A percentile compares a stretch with the other conserved stretches of the same genome.
Conservation (phyloP, 1,140 invertebrate genomes). For the Charaxes varanes region DNA sequence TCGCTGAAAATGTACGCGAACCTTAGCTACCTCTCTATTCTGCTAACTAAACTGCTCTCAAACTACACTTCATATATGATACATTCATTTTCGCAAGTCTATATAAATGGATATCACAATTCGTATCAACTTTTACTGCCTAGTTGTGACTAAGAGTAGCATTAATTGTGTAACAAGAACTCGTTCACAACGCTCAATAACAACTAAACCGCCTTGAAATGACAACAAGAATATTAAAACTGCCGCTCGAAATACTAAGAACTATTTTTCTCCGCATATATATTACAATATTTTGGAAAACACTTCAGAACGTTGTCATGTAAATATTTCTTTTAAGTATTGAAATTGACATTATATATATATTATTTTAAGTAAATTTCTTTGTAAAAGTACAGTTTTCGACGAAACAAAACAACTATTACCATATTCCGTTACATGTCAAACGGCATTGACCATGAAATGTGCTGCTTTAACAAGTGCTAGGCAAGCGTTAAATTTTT, state of each 20-base stretch:
- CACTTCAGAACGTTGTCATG: too few relatives aligned
- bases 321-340: too few relatives aligned
- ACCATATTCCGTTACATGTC: conserved; percentile 30
- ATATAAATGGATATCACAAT: conserved; percentile 49
- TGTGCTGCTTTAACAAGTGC: conserved; percentile 7
- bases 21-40: conserved; percentile 62
- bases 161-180: conserved; percentile 65
- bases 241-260: conserved; percentile 53
- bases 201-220: conserved; percentile 66
- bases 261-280: conserved; percentile 22
- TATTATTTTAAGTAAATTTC: too few relatives aligned
- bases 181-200: conserved; percentile 43
- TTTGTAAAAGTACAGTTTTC: neutral
- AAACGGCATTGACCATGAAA: conserved; percentile 41
- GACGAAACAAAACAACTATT: conserved; percentile 22
- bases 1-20: conserved; percentile 80
- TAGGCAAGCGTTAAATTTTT: conserved; percentile 19
- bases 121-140: conserved; percentile 59
- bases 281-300: too few relatives aligned
- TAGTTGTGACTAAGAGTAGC: conserved; percentile 37
- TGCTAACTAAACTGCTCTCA: conserved; percentile 37
- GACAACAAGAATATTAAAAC: conserved; percentile 44
- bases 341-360: too few relatives aligned
- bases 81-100: conserved; percentile 22
- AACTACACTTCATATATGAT: conserved; percentile 27